phyloP scores from a whole-genome alignment of 1,140 invertebrate genomes.

The Megalonaias nervosa region DNA sequence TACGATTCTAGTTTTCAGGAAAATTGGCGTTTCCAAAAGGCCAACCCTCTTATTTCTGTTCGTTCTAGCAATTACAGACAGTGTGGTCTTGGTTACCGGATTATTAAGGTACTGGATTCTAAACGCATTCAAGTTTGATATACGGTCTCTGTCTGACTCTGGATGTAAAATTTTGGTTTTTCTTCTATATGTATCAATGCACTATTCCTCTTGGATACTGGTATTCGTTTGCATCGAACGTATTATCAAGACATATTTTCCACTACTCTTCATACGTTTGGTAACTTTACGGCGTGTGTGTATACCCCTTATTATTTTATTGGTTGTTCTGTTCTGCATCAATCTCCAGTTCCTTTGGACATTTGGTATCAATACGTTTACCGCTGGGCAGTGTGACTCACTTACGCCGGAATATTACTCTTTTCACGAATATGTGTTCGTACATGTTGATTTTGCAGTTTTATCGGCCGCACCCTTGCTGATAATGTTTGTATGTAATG shows the following conservation, averaged over 20 bases:
- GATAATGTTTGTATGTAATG: constrained; percentile 47
- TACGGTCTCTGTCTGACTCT: constrained; percentile 30
- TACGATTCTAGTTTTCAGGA: constrained; percentile 30
- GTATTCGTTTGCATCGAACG: constrained; percentile 56
- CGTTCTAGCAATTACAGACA: constrained; percentile 47
- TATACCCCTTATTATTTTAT: constrained; percentile 27
- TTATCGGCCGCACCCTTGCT: constrained; percentile 42
- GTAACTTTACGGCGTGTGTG: constrained; percentile 30
- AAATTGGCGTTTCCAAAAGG: constrained; percentile 17
- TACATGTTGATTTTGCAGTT: constrained; percentile 49
- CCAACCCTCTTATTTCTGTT: constrained; percentile 35
- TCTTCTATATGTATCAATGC: constrained; percentile 49
- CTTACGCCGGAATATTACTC: constrained; percentile 28
- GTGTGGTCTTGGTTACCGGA: constrained; percentile 43
- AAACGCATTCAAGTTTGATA: constrained; percentile 43
- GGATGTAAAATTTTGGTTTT: constrained; percentile 54
- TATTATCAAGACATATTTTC: constrained; percentile 47
- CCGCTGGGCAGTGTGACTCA: constrained; percentile 6
- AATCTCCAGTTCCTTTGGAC: constrained; percentile 54
- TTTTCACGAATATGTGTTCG: constrained; percentile 49
- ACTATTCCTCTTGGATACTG: constrained; percentile 61
- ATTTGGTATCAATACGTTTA: constrained; percentile 36
- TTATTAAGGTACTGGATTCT: constrained; percentile 45
- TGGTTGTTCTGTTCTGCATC: constrained; percentile 36
- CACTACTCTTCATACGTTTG: constrained; percentile 35